Conservation (phyloP, 2,113 vertebrate genomes). For the Protomyctophum bolini region DNA sequence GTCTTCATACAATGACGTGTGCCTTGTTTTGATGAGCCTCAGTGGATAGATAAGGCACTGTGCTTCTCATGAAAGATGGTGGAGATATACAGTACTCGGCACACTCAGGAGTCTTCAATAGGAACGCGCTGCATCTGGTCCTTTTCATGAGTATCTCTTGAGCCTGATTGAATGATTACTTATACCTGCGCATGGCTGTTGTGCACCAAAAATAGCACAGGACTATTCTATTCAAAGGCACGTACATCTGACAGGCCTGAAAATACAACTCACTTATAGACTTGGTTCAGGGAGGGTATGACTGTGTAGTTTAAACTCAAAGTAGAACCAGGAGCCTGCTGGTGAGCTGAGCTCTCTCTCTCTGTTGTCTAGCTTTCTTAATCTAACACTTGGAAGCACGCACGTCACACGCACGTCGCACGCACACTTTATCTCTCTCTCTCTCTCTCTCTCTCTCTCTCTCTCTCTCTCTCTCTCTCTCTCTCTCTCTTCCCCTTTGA, state of each 20-base stretch:
- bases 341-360: too few relatives aligned
- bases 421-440: neutral
- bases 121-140: conserved; percentile 18
- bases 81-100: neutral
- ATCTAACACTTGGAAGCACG: too few relatives aligned
- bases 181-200: conserved; percentile 14
- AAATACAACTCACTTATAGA: neutral
- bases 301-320: neutral
- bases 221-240: neutral
- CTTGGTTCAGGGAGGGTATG: neutral
- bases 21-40: neutral
- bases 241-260: neutral
- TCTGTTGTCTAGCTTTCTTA: too few relatives aligned
- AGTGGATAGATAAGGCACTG: neutral
- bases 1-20: neutral
- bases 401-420: too few relatives aligned
- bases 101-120: conserved; percentile 10
- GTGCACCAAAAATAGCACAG: neutral
- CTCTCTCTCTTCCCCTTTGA: neutral
- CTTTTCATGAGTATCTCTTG: conserved; percentile 4
- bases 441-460: neutral
- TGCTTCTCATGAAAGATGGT: conserved; percentile 14
- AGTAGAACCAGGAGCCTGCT: neutral
- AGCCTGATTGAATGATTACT: conserved; percentile 8
- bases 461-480: too few relatives aligned